Percentiles rank a stretch among this genome's conserved stretches.
Conservation (phyloP, 37 sponge, comb jelly and placozoan genomes). For the Haliclona indistincta region DNA sequence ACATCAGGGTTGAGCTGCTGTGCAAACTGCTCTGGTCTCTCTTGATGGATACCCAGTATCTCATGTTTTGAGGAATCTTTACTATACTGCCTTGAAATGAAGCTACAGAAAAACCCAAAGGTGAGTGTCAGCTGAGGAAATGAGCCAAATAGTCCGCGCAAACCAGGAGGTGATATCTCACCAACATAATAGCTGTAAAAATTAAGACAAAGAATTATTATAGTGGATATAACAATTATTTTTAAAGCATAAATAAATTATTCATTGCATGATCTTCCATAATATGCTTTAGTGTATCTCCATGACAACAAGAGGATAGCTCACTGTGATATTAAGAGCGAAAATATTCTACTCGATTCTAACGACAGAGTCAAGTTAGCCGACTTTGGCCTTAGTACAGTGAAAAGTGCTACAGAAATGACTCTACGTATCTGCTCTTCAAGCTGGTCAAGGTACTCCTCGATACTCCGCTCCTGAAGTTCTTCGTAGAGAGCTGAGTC, state of each 20-base stretch:
- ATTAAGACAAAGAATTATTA: too few relatives aligned
- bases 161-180: conserved; percentile 45
- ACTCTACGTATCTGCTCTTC: not conserved
- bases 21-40: conserved; percentile 88
- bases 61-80: conserved; percentile 75
- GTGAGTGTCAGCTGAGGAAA: conserved; percentile 43
- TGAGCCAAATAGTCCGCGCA: conserved; percentile 43
- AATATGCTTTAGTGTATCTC: too few relatives aligned
- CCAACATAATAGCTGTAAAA: too few relatives aligned
- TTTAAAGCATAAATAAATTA: too few relatives aligned
- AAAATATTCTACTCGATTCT: conserved; percentile 34
- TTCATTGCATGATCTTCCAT: too few relatives aligned
- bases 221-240: too few relatives aligned
- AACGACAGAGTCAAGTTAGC: conserved; percentile 32
- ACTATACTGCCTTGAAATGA: conserved; percentile 71
- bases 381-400: too few relatives aligned
- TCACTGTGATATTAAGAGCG: conserved; percentile 54
- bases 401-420: too few relatives aligned
- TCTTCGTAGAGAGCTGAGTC: conserved; percentile 44
- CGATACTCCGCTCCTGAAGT: conserved; percentile 61
- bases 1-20: conserved; percentile 90
- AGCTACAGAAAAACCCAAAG: too few relatives aligned
- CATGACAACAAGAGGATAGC: too few relatives aligned
- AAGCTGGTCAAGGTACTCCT: conserved; percentile 44
- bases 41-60: conserved; percentile 92